Conservation (phyloP, 2,888 invertebrate species). For the Brachyptera risi region DNA sequence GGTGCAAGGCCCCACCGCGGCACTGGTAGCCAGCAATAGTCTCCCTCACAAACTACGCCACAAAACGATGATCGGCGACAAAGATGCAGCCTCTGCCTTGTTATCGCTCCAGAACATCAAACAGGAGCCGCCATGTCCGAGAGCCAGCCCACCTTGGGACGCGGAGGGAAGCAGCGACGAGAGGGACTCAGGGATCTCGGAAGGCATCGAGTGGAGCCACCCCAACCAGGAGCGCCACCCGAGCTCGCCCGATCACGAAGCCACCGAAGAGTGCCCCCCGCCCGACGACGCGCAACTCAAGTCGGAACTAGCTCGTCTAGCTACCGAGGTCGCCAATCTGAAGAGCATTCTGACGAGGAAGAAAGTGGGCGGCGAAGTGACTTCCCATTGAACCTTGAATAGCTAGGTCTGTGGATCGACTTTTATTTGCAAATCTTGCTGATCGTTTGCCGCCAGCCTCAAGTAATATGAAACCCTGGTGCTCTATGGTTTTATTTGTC, state of each 20-base stretch:
- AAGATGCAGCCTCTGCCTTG: slow-evolving; percentile 73
- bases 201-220: slow-evolving; percentile 61
- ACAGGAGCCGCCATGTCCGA: slow-evolving; percentile 69
- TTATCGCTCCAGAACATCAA: slow-evolving; percentile 82
- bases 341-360: slow-evolving; percentile 51
- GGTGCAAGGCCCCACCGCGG: slow-evolving; percentile 39
- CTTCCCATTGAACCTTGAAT: background rate
- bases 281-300: slow-evolving; percentile 59
- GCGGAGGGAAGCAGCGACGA: slow-evolving; percentile 88
- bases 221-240: slow-evolving; percentile 46
- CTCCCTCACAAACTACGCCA: slow-evolving; percentile 87
- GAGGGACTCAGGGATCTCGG: slow-evolving; percentile 82
- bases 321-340: slow-evolving; percentile 86
- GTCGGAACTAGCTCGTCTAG: slow-evolving; percentile 80
- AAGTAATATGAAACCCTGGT: no score
- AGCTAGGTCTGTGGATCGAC: background rate
- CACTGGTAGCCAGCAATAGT: slow-evolving; percentile 59
- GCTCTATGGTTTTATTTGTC: no score
- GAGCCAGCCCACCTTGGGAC: slow-evolving; percentile 81
- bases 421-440: no score
- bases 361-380: slow-evolving; percentile 22
- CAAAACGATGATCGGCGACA: slow-evolving; percentile 85
- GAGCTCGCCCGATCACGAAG: slow-evolving; percentile 35
- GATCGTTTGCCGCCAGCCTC: no score
- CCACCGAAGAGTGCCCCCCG: slow-evolving; percentile 48